Evolutionary conservation across 1,140 invertebrate genomes (phyloP).

Genomic region (Chymomyza costata): DNA sequence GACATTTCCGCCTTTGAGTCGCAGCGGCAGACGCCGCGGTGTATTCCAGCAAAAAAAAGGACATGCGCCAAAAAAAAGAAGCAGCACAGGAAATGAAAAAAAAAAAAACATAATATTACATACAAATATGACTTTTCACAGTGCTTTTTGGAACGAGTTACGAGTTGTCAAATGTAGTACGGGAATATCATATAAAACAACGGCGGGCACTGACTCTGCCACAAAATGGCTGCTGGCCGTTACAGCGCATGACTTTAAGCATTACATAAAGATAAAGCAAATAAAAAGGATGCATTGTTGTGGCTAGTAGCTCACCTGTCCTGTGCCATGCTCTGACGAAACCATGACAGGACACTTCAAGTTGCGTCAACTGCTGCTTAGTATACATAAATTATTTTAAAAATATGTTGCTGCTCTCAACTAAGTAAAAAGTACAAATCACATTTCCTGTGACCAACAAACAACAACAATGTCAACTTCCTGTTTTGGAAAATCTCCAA

Average conservation of each 20-base stretch:
- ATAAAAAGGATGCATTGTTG: too few relatives aligned
- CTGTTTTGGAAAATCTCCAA: slow-evolving; percentile 58
- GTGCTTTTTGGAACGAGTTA: slow-evolving; percentile 45
- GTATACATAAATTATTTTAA: slow-evolving; percentile 51
- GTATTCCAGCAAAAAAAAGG: slow-evolving; percentile 36
- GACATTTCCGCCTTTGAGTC: slow-evolving; percentile 64
- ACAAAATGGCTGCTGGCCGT: slow-evolving; percentile 51
- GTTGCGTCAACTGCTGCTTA: too few relatives aligned
- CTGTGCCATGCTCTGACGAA: neutral
- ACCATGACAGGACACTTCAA: slow-evolving; percentile 23
- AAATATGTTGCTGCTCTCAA: too few relatives aligned
- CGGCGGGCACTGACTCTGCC: slow-evolving; percentile 7
- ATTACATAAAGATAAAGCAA: too few relatives aligned
- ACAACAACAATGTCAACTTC: slow-evolving; percentile 43
- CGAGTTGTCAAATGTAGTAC: slow-evolving; percentile 42
- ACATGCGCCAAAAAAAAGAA: slow-evolving; percentile 59
- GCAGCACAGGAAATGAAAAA: slow-evolving; percentile 42
- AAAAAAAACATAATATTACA: too few relatives aligned
- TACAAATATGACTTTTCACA: too few relatives aligned
- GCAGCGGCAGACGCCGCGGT: slow-evolving; percentile 24
- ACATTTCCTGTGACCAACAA: slow-evolving; percentile 48
- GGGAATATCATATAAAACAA: neutral
- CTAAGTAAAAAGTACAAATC: slow-evolving; percentile 58
- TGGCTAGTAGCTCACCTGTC: slow-evolving; percentile 41
- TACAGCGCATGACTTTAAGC: slow-evolving; percentile 37